Base-by-base conservation (phyloP, 1,140 invertebrate species). In the Aphis gossypii region DNA sequence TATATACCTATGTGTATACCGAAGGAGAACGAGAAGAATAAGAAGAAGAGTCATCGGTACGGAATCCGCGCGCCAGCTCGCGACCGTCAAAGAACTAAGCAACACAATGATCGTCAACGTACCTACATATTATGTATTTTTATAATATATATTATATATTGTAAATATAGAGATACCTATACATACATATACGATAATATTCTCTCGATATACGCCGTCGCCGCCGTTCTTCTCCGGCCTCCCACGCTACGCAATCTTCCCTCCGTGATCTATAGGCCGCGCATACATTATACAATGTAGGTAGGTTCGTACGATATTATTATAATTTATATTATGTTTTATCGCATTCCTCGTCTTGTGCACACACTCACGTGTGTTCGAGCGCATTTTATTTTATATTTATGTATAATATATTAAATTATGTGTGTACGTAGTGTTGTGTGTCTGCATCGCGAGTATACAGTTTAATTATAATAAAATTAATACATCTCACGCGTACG, bases 201-300 rank as follows among this genome's bases (percentile, higher is more conserved):
- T 41, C 83, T 86, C 41, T 76, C 90, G 35, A n/a, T 76, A 76
- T 60, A n/a, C 88, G 6, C 38, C 68, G 51, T 20, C 56, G 38
- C 51, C 38, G 35, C 23, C 51, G 41, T 35, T 35, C 35, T 89
- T 56, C 87, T 89, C 41, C 23, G 89, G 92, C 92, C 92, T 93
- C 92, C 92, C 76, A 93, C 92, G 92, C 92, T 84, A 92, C 90
- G 90, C 76, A 93, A 93, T 93, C 92, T 93, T 84, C 48, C 92
- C 92, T 56, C 46, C 35, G 92, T 93, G 92, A 93, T 93, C 92
- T 93, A 93, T 86, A 92, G 68, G 68, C 90, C 68, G 25, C 88
- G 89, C 89, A 68, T n/a, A 68, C 18, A 90, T 44, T n/a, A 89
- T 38, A 51, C 46, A 51, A 51, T 51, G 48, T 51, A 51, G 4